phyloP scores from a whole-genome alignment of 92 coral and sea anemone genomes.

The Scolanthus callimorphus region DNA sequence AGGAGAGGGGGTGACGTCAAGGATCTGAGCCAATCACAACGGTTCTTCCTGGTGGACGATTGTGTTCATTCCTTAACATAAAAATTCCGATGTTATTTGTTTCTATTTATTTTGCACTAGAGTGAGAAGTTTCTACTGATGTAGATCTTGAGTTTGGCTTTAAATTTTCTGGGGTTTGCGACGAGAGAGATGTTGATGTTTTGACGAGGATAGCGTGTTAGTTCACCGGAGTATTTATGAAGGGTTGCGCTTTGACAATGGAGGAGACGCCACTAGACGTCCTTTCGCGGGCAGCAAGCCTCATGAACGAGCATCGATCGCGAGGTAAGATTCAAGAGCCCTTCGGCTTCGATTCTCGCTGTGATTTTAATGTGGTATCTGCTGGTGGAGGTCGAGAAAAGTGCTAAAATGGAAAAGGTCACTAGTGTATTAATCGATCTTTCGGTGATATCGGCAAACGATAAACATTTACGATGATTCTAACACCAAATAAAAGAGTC shows the following conservation, averaged over 20 bases:
- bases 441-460: background rate
- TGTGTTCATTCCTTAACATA: slow-evolving; percentile 74
- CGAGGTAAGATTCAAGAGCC: slow-evolving; percentile 43
- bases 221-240: slow-evolving; percentile 1
- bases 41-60: slow-evolving; percentile 26
- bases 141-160: too few relatives aligned
- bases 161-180: too few relatives aligned
- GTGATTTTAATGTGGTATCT: background rate
- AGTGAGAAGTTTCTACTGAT: slow-evolving; percentile 12
- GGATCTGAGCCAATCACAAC: slow-evolving; percentile 24
- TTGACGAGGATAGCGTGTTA: background rate
- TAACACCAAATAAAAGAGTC: too few relatives aligned
- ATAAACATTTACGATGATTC: background rate
- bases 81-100: slow-evolving; percentile 60
- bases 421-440: too few relatives aligned
- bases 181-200: too few relatives aligned
- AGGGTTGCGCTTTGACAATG: slow-evolving; percentile 15
- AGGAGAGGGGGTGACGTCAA: slow-evolving; percentile 31
- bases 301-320: slow-evolving; percentile 77
- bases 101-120: slow-evolving; percentile 51
- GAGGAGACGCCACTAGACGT: slow-evolving; percentile 98
- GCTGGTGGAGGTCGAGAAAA: background rate
- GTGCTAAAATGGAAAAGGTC: background rate
- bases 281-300: slow-evolving; percentile 96
- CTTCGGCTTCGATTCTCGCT: background rate